Percentiles rank a stretch among this genome's conserved stretches.
These are phyloP conservation scores for Frankliniella fusca DNA, from an alignment of 2,888 invertebrate genomes.

Conservation along the genomic window DNA sequence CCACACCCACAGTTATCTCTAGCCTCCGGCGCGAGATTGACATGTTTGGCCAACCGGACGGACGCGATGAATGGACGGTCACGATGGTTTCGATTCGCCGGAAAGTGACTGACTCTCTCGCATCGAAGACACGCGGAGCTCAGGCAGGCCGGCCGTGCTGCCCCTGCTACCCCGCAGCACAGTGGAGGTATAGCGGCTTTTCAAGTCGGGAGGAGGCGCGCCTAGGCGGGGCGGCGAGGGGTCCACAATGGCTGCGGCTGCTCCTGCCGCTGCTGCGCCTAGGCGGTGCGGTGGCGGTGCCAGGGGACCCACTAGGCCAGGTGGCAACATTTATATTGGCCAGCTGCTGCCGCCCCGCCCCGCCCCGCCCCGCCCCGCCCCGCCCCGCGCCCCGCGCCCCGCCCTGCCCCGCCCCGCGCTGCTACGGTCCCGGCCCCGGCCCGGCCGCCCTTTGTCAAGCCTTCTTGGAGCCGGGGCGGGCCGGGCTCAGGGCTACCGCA, in stretches of 20 bases:
- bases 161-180: background rate
- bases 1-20: background rate
- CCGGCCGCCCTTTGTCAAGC: too few relatives aligned
- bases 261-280: background rate
- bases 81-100: background rate
- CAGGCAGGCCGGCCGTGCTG: background rate
- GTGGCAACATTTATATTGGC: constrained; percentile 9
- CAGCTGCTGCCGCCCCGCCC: background rate
- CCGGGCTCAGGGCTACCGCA: background rate
- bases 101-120: background rate
- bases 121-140: background rate
- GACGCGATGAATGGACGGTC: background rate
- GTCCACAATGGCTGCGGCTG: background rate
- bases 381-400: background rate
- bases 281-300: too few relatives aligned
- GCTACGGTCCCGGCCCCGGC: background rate
- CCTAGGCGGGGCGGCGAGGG: background rate
- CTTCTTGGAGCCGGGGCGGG: too few relatives aligned
- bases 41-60: background rate
- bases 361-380: background rate
- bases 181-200: background rate
- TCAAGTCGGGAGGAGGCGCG: too few relatives aligned
- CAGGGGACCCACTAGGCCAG: background rate
- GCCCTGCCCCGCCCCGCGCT: background rate
- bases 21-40: background rate